Conservation (phyloP, 2,113 vertebrate genomes). For the Pyrgilauda ruficollis region DNA sequence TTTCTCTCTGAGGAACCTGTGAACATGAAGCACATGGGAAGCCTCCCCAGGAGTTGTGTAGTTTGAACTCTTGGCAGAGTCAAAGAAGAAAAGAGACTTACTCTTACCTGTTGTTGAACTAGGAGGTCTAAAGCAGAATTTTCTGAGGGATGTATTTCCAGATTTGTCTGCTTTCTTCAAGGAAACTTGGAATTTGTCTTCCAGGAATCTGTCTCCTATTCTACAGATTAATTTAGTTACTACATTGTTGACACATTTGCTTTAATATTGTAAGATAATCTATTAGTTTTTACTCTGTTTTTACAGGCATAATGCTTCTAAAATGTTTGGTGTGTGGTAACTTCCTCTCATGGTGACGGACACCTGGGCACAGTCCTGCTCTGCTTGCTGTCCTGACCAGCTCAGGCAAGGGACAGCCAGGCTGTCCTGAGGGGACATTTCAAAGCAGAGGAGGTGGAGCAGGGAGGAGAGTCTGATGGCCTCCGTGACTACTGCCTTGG, state of each 20-base stretch:
- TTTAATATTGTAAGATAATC: not conserved
- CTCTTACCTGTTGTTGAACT: not conserved
- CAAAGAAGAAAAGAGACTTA: not conserved
- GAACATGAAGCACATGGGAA: fast-evolving
- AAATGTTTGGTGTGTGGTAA: not conserved
- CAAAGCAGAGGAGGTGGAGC: not conserved
- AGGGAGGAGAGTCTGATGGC: not conserved
- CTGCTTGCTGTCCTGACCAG: not conserved
- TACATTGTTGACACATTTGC: not conserved
- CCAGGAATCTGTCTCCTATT: not conserved
- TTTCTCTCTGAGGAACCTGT: not conserved
- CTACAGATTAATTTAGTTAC: not conserved
- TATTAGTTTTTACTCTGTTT: not conserved
- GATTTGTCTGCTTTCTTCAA: not conserved
- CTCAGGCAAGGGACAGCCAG: not conserved
- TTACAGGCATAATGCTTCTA: not conserved
- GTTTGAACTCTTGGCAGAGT: not conserved
- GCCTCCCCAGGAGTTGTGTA: not conserved
- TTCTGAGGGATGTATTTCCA: not conserved
- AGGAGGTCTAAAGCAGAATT: not conserved
- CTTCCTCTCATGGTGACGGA: not conserved
- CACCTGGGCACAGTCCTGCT: not conserved
- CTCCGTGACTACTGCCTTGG: not conserved
- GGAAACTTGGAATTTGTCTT: not conserved
- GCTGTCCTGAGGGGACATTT: not conserved